Evolutionary conservation across 2,888 invertebrate species (phyloP).

Genomic region (Aphrophora alni): DNA sequence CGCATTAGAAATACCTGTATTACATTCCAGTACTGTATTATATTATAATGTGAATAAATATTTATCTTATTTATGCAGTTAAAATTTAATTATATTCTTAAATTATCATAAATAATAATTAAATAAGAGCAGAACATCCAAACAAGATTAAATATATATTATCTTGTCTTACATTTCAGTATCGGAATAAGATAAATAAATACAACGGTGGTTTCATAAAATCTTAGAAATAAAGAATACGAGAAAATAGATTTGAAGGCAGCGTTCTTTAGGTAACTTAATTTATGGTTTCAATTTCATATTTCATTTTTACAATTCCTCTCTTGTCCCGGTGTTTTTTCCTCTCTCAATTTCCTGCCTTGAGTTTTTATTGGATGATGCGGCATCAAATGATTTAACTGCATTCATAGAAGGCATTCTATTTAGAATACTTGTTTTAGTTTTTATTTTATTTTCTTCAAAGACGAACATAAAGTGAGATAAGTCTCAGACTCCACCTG

Average conservation of each 20-base stretch:
- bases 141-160: background rate
- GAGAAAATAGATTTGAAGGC: background rate
- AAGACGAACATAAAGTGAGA: background rate
- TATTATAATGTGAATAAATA: no score
- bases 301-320: constrained; percentile 6
- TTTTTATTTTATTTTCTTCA: background rate
- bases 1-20: no score
- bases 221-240: background rate
- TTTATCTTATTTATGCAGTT: no score
- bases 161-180: background rate
- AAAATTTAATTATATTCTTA: no score
- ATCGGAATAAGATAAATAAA: background rate
- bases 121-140: no score
- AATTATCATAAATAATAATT: no score
- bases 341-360: background rate
- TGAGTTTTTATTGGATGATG: background rate
- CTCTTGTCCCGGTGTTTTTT: background rate
- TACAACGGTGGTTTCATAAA: background rate
- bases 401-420: background rate
- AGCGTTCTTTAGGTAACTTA: background rate
- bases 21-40: no score
- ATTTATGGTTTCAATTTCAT: constrained; percentile 6
- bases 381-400: background rate
- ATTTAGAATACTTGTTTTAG: background rate
- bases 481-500: background rate